A percentile compares a stretch with the other conserved stretches of the same genome.
phyloP scores from a whole-genome alignment of 2,797 vertebrate species.

The Notamacropus eugenii region DNA sequence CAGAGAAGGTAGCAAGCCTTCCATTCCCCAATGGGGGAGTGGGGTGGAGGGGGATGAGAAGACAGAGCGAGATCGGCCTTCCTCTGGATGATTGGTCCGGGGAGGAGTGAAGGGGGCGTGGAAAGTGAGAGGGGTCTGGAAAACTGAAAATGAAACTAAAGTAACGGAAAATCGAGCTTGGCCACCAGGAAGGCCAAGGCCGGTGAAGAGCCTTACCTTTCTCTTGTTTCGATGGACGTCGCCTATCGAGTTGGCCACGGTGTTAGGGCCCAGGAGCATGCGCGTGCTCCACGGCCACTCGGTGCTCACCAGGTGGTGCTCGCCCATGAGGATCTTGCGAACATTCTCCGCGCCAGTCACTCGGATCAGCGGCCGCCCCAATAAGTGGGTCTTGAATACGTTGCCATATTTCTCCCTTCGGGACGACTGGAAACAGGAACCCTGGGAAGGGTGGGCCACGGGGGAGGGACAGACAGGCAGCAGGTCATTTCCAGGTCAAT shows the following conservation, averaged over 20 bases:
- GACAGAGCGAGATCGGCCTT: not conserved
- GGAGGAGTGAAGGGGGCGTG: not conserved
- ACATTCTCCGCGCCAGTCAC: constrained; percentile 97
- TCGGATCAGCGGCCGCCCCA: constrained; percentile 94
- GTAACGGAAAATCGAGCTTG: not conserved
- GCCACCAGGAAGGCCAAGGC: not conserved
- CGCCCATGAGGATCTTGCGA: constrained; percentile 96
- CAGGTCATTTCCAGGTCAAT: not conserved
- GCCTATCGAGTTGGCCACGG: constrained; percentile 96
- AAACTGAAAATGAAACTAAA: not conserved
- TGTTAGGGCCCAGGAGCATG: constrained; percentile 95
- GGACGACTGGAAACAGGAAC: constrained; percentile 94
- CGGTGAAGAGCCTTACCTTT: constrained; percentile 88
- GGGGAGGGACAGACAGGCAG: constrained; percentile 38
- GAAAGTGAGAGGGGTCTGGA: not conserved
- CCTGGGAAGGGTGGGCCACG: constrained; percentile 88
- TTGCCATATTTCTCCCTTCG: constrained; percentile 95
- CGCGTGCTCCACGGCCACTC: constrained; percentile 98
- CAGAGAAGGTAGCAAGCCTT: not conserved
- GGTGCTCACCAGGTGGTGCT: constrained; percentile 95
- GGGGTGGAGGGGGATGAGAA: not conserved
- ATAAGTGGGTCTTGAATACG: constrained; percentile 97
- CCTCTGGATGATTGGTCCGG: not conserved
- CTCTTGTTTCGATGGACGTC: constrained; percentile 96
- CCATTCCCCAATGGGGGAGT: not conserved